A percentile compares a stretch with the other conserved stretches of the same genome.
phyloP scores from a whole-genome alignment of 2,113 vertebrate genomes.

The Silurus glanis region DNA sequence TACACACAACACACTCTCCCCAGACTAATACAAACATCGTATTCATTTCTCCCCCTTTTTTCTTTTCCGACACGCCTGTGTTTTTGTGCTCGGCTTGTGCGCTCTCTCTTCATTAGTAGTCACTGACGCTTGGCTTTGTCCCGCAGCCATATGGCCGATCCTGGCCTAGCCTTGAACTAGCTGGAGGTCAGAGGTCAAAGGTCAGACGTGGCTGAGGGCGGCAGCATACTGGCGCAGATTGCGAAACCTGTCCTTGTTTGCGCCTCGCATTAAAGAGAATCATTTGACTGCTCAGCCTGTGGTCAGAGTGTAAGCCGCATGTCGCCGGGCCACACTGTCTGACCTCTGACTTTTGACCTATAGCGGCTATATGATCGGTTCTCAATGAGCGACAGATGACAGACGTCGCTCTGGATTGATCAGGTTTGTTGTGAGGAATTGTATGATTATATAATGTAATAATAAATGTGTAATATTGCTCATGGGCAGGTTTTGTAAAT shows the following conservation, averaged over 20 bases:
- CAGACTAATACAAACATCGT: conserved; percentile 15
- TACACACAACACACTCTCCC: conserved; percentile 32
- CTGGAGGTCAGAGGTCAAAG: conserved; percentile 47
- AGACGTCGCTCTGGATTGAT: conserved; percentile 65
- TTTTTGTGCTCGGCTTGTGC: conserved; percentile 2
- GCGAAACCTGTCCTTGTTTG: conserved; percentile 44
- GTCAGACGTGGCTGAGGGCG: conserved; percentile 44
- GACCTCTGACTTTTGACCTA: conserved; percentile 64
- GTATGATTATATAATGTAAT: neutral
- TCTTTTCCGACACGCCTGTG: conserved; percentile 27
- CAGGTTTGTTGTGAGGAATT: conserved; percentile 20
- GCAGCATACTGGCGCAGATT: conserved; percentile 40
- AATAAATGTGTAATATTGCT: neutral
- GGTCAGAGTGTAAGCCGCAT: conserved; percentile 57
- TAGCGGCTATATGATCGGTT: conserved; percentile 64
- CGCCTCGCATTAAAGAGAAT: conserved; percentile 17
- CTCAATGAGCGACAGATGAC: conserved; percentile 73
- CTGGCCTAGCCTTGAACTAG: conserved; percentile 63
- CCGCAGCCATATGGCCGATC: conserved; percentile 40
- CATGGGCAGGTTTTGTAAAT: neutral
- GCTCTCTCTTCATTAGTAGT: conserved; percentile 39
- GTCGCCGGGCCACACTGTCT: conserved; percentile 55
- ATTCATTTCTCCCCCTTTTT: conserved; percentile 12
- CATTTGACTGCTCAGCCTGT: neutral
- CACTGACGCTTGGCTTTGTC: conserved; percentile 38